Base-by-base conservation (phyloP, 2,888 invertebrate species). In the Idaea biselata region DNA sequence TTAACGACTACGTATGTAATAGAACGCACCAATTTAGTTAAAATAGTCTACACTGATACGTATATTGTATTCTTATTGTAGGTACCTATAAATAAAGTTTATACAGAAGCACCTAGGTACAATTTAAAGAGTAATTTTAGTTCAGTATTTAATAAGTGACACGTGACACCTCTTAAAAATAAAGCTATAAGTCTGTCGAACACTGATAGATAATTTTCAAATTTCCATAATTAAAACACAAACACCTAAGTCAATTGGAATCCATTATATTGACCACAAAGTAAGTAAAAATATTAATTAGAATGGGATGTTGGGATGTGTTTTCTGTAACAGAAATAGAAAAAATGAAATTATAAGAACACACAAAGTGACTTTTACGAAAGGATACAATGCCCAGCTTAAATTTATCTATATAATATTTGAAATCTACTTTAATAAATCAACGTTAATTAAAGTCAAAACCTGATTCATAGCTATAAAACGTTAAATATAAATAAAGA, bases 21-120 rank as follows among this genome's bases (percentile, higher is more conserved):
- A 18, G 7, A 18, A 56, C 14, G 56, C 60, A 64, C 62, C 64
- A 67, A 61, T 67, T n/a, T 56, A 56, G 56, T 17, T 64, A 60
- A 44, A 58, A 58, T 33, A 33, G 44, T 44, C 56, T 16, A 16
- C 55, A 16, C 18, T 55, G 18, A 33, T 44, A 58, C 11, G 58
- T 33, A 33, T 17, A 8, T 44, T 67, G 44, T 55, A 65, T 68
- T 66, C 58, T 67, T 58, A 60, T 59, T 60, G 60, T 55, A 62
- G 25, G 25, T 73, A 74, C 66, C 64, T 71, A 66, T 70, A 70
- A 44, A 1, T 68, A 68, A 68, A 71, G 58, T 69, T 76, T 72
- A 73, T 68, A 70, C 69, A 73, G 79, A 81, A 80, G 87, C 89
- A 89, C 87, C 87, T 88, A 85, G 86, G 88, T 89, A 89, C 89